These are phyloP conservation scores for Parapsyche elsis DNA, from an alignment of 1,140 invertebrate genomes.

Conservation along the genomic window DNA sequence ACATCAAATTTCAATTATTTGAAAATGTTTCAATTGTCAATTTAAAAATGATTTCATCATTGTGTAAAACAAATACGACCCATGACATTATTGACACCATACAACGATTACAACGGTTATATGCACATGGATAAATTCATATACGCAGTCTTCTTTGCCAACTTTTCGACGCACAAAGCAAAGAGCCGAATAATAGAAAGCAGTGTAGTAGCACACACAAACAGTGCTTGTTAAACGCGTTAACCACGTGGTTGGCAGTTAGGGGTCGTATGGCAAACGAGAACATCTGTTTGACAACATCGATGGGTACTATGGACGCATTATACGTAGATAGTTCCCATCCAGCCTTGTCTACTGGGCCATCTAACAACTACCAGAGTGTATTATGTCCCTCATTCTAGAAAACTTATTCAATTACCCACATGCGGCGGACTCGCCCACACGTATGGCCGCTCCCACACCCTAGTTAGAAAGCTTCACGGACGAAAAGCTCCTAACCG, in stretches of 20 bases:
- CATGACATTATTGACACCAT: too few species aligned
- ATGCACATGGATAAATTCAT: too few species aligned
- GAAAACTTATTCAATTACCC: constrained; percentile 57
- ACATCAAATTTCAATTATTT: too few species aligned
- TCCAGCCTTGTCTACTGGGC: constrained; percentile 4
- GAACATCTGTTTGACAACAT: constrained; percentile 18
- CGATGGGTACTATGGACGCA: not conserved
- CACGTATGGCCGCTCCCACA: not conserved
- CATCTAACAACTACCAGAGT: constrained; percentile 40
- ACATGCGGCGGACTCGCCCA: constrained; percentile 48
- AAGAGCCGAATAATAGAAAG: too few species aligned
- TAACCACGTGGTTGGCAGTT: not conserved
- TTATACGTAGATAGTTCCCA: not conserved
- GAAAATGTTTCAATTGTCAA: too few species aligned
- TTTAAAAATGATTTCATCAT: too few species aligned
- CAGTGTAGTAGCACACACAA: not conserved
- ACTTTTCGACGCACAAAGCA: too few species aligned
- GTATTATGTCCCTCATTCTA: constrained; percentile 52
- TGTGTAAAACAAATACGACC: too few species aligned
- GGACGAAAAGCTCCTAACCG: not conserved
- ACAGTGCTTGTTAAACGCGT: not conserved
- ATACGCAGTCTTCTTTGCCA: too few species aligned
- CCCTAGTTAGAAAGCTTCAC: not conserved
- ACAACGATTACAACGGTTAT: too few species aligned
- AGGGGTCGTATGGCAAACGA: not conserved